These are phyloP conservation scores for Hylyphantes graminicola DNA, from an alignment of 1,140 invertebrate species.

Conservation along the genomic window DNA sequence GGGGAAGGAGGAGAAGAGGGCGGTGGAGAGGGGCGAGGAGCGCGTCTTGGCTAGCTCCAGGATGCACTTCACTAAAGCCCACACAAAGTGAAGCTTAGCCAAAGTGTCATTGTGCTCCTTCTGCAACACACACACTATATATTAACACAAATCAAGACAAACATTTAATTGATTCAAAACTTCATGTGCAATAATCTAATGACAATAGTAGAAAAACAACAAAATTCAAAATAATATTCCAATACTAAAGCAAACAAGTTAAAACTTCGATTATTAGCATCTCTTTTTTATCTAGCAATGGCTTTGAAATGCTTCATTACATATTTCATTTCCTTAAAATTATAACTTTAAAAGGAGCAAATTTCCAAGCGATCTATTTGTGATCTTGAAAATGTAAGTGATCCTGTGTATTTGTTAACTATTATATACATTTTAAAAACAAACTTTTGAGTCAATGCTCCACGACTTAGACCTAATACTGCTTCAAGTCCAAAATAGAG, in stretches of 20 bases:
- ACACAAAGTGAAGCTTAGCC: constrained; percentile 92
- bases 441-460: too few species aligned
- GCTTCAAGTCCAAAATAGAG: too few species aligned
- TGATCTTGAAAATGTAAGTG: too few species aligned
- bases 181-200: too few species aligned
- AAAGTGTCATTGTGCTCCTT: constrained; percentile 93
- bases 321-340: too few species aligned
- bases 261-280: neutral
- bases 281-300: neutral
- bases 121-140: constrained; percentile 67
- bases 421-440: too few species aligned
- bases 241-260: too few species aligned
- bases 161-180: constrained; percentile 4
- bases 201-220: neutral
- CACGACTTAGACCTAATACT: too few species aligned
- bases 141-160: constrained; percentile 7
- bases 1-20: constrained; percentile 63
- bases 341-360: too few species aligned
- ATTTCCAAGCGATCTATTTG: too few species aligned
- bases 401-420: too few species aligned
- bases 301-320: too few species aligned
- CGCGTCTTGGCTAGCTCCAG: constrained; percentile 84
- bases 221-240: neutral
- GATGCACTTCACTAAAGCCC: constrained; percentile 90
- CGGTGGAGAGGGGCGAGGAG: constrained; percentile 77